Evolutionary conservation across 2,113 vertebrate genomes (phyloP).

Genomic region (Glaucidium brasilianum): DNA sequence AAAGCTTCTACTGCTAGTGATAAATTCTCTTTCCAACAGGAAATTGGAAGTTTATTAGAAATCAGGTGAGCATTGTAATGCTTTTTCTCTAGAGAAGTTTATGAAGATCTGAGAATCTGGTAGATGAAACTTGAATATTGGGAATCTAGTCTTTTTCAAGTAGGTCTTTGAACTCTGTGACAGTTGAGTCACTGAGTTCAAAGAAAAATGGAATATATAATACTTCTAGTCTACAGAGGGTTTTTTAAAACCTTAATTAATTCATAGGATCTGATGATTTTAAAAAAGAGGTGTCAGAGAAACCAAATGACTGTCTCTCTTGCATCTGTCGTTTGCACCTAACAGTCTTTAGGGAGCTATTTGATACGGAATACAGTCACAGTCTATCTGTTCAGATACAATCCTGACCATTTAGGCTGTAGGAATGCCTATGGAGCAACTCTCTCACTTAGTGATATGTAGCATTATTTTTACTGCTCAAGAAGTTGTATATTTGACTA

Average conservation of each 20-base stretch:
- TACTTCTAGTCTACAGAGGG: background rate
- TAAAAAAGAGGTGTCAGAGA: background rate
- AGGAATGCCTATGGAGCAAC: background rate
- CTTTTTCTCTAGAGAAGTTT: background rate
- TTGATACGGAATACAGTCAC: accelerated
- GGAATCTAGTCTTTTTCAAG: background rate
- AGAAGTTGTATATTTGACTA: background rate
- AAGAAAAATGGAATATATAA: background rate
- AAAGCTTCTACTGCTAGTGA: background rate
- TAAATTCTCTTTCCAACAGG: background rate
- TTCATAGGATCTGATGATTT: background rate
- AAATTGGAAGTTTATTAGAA: background rate
- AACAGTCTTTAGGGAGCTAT: background rate
- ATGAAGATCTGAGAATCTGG: background rate
- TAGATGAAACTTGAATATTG: background rate
- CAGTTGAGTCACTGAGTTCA: background rate
- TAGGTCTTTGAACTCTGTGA: background rate
- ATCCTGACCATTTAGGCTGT: background rate
- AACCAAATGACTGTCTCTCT: background rate
- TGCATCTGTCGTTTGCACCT: background rate
- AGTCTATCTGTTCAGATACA: background rate
- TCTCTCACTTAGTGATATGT: background rate
- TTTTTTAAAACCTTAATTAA: background rate
- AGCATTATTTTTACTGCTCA: background rate
- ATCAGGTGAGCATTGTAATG: background rate